Conservation (phyloP, 2,888 invertebrate genomes). For the Serrognathus titanus region DNA sequence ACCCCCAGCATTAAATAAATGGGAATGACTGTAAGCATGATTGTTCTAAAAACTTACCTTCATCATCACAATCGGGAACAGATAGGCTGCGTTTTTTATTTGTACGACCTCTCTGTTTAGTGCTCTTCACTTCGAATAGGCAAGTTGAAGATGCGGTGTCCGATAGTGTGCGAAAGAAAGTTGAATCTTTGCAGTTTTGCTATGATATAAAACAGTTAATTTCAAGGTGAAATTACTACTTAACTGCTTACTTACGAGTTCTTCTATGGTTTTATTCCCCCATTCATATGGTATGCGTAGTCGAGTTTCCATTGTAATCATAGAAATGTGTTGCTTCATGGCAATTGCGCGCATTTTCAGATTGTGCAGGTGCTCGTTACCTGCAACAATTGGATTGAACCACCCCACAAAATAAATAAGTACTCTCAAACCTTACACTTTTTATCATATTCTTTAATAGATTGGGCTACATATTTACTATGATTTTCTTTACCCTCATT, state of each 20-base stretch:
- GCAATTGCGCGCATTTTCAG: neutral
- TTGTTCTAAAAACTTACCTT: neutral
- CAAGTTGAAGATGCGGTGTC: neutral
- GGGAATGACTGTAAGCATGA: neutral
- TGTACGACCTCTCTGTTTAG: neutral
- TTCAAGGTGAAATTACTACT: neutral
- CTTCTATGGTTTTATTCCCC: slow-evolving; percentile 21
- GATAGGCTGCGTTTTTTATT: slow-evolving; percentile 9
- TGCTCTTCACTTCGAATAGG: slow-evolving; percentile 3
- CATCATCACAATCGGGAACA: slow-evolving; percentile 6
- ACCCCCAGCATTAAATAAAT: neutral
- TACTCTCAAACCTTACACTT: slow-evolving; percentile 9
- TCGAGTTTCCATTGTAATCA: neutral
- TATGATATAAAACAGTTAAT: neutral
- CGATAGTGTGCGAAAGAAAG: slow-evolving; percentile 2
- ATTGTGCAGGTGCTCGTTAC: neutral
- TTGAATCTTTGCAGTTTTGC: neutral
- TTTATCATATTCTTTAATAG: slow-evolving; percentile 8
- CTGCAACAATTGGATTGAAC: neutral
- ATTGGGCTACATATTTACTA: neutral
- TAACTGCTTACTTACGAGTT: slow-evolving; percentile 22
- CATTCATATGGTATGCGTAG: neutral
- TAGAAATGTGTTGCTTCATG: neutral
- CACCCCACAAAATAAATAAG: neutral
- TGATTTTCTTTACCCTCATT: neutral